Conservation (phyloP, 2,113 vertebrate genomes). For the Semnopithecus entellus region DNA sequence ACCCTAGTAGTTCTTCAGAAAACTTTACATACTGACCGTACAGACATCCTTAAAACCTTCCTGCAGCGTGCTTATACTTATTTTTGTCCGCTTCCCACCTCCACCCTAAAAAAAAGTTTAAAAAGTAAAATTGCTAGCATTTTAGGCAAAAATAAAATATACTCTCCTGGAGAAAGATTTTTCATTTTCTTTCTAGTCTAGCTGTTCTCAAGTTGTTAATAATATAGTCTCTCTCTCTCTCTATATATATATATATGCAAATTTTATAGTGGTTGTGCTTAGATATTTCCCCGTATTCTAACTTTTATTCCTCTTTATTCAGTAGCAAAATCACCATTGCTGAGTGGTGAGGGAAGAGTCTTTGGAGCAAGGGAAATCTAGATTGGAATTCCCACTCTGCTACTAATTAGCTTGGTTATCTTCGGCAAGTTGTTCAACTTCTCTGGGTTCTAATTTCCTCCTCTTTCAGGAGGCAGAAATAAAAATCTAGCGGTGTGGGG, state of each 20-base stretch:
- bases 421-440: conserved; percentile 16
- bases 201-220: neutral
- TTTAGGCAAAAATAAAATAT: neutral
- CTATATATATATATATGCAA: neutral
- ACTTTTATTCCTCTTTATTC: neutral
- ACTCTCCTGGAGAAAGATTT: neutral
- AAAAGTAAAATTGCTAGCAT: neutral
- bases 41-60: neutral
- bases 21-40: neutral
- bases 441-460: neutral
- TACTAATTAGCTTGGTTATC: neutral
- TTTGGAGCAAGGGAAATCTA: neutral
- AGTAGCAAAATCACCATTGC: neutral
- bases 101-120: neutral
- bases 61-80: neutral
- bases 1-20: neutral
- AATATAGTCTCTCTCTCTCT: neutral
- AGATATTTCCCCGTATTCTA: neutral
- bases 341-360: neutral
- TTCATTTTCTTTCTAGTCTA: neutral
- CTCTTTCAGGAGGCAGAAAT: neutral
- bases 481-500: neutral
- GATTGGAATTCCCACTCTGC: neutral
- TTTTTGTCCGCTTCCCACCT: neutral
- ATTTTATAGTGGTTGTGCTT: neutral